Percentiles rank a stretch among this genome's conserved stretches.
Conservation (phyloP, 2,888 invertebrate species). For the Dimorphilus gyrociliatus region DNA sequence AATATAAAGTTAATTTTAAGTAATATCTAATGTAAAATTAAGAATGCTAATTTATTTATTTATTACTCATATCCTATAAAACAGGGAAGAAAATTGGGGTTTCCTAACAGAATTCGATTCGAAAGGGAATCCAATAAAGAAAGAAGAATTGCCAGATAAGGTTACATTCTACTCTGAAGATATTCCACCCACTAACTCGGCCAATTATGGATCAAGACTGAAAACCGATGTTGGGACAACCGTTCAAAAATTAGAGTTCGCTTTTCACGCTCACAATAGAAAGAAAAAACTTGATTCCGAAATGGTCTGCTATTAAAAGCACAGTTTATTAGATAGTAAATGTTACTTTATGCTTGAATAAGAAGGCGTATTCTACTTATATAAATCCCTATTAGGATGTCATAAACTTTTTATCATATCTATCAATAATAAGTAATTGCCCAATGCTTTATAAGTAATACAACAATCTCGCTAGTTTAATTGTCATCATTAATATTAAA, state of each 20-base stretch:
- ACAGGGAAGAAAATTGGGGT: constrained; percentile 28
- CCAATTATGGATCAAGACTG: constrained; percentile 26
- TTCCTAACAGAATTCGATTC: constrained; percentile 26
- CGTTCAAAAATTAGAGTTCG: constrained; percentile 24
- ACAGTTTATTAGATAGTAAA: neutral
- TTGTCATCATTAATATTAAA: no score
- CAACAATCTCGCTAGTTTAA: no score
- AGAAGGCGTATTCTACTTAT: no score
- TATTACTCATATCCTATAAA: no score
- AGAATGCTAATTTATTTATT: no score
- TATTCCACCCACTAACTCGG: constrained; percentile 33
- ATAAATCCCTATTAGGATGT: no score
- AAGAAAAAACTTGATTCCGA: constrained; percentile 22
- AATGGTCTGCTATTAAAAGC: constrained; percentile 23
- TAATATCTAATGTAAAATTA: no score
- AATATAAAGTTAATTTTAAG: no score
- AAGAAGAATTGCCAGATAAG: constrained; percentile 21
- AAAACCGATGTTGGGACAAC: constrained; percentile 17
- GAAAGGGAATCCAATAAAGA: constrained; percentile 23
- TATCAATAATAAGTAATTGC: no score
- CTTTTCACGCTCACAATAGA: constrained; percentile 25
- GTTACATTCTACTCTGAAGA: constrained; percentile 22
- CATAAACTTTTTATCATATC: no score
- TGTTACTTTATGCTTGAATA: no score
- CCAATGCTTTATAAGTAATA: no score